Base-by-base conservation (phyloP, 2,797 vertebrate genomes). In the Argyrosomus regius region DNA sequence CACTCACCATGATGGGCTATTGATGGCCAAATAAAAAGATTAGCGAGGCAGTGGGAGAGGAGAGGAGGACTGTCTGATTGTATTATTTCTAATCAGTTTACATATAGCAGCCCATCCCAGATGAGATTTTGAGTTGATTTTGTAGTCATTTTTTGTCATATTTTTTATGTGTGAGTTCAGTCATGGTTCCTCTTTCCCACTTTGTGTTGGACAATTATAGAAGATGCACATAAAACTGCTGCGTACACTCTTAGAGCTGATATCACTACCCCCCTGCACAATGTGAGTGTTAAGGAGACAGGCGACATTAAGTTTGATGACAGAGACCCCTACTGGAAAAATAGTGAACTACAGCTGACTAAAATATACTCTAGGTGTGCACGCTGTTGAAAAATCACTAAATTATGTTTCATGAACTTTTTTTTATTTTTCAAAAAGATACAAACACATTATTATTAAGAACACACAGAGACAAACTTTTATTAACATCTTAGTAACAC, bases 301-400 rank as follows among this genome's bases (percentile, higher is more conserved):
- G 20, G 45, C n/a, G 18, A 7, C 13, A 77, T 72, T 35, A 60
- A 5, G 16, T 74, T 3, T 24, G 73, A 45, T 3, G 53, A 82
- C 63, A 76, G 88, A 61, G 94, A 78, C 94, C 91, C 77, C 94
- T 94, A 59, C 61, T 92, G 95, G 93, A 59, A 61, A 87, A 45
- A n/a, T 1, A 4, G 10, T 16, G 46, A 78, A 81, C 66, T 85
- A 17, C 72, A 76, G 14, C 3, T 12, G 39, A 53, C 12, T 18
- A 13, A 14, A 41, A 12, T 11, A 22, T 6, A 35, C 11, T 13
- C 10, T 6, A 3, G 20, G 20, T 43, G 18, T 11, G 3, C 1
- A 20, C 26, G 22, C 6, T 10, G 2, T 11, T 64, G 45, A 63
- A 62, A 48, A 45, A 31, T 12, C 22, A 49, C 17, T 2, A 6